Conservation (phyloP, 2,113 vertebrate genomes). For the Indicator maculatus region DNA sequence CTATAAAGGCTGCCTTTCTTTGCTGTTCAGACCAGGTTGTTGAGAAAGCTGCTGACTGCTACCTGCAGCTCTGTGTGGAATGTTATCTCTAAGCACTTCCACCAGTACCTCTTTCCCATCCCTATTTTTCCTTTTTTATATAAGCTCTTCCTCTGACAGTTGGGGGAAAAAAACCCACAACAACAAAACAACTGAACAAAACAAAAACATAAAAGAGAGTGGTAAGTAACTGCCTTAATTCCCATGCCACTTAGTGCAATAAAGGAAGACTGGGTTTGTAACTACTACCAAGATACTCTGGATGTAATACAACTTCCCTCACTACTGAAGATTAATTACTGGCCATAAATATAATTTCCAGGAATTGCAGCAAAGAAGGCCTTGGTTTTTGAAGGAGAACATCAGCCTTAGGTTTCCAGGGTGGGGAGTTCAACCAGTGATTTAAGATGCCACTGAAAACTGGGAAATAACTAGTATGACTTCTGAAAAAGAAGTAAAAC, state of each 20-base stretch:
- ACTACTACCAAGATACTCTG: not conserved
- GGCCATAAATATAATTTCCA: not conserved
- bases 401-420: not conserved
- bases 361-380: not conserved
- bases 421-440: not conserved
- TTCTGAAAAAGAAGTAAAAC: not conserved
- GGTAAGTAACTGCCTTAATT: not conserved
- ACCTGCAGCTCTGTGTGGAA: not conserved
- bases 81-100: not conserved
- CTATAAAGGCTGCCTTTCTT: not conserved
- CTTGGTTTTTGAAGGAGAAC: not conserved
- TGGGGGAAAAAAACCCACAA: not conserved
- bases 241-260: fast-evolving
- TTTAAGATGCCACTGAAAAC: not conserved
- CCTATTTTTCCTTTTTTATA: not conserved
- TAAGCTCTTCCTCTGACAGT: not conserved
- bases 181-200: no score
- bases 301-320: not conserved
- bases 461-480: not conserved
- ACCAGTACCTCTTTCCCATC: not conserved
- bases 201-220: not conserved
- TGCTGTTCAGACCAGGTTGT: not conserved
- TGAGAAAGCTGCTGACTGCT: not conserved
- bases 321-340: not conserved
- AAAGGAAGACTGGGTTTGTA: not conserved